Conservation (phyloP, 2,113 vertebrate genomes). For the Thinocorus orbignyianus region DNA sequence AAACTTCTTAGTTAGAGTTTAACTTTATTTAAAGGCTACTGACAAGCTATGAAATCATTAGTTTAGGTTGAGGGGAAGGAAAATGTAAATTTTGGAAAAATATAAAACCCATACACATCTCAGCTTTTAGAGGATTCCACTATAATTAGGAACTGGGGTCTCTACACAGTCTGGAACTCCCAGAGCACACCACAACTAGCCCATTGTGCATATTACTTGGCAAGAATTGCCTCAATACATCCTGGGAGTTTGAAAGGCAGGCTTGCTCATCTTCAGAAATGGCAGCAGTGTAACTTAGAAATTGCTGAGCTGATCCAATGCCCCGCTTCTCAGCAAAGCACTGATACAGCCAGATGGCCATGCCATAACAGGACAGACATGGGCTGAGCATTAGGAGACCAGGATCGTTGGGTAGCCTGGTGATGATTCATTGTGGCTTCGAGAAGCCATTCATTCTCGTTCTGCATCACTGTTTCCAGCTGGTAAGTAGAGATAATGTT, state of each 20-base stretch:
- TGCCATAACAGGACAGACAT: background rate
- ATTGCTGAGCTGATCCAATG: background rate
- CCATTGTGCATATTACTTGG: background rate
- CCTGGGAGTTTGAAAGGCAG: background rate
- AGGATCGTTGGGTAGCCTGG: background rate
- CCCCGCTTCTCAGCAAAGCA: background rate
- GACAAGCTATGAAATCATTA: background rate
- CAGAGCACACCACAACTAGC: background rate
- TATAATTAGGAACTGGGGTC: background rate
- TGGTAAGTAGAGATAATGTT: conserved; percentile 9
- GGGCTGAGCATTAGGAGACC: background rate
- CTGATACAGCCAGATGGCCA: background rate
- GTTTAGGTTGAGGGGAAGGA: background rate
- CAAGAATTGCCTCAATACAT: background rate
- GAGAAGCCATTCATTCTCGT: background rate
- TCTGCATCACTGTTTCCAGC: background rate
- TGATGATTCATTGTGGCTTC: background rate
- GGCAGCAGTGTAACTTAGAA: background rate
- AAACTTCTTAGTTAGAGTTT: background rate
- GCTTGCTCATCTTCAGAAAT: background rate
- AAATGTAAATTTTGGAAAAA: background rate
- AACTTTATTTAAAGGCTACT: background rate
- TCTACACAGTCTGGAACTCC: background rate
- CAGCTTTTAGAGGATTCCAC: background rate
- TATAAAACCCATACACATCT: background rate